phyloP scores from a whole-genome alignment of 64 coral and sea anemone genomes.

The Montipora capricornis region DNA sequence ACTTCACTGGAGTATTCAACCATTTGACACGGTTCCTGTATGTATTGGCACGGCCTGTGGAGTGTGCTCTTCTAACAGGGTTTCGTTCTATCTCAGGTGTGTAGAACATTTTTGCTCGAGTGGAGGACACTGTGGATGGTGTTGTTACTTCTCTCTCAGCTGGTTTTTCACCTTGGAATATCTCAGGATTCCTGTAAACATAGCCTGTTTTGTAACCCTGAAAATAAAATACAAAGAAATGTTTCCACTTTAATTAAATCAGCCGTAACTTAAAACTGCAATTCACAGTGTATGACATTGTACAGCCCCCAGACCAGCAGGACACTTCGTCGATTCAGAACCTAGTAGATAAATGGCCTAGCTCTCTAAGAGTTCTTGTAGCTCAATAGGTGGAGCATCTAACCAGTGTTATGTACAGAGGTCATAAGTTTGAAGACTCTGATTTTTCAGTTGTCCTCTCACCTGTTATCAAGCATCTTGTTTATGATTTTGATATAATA shows the following conservation, averaged over 20 bases:
- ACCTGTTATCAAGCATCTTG: too few relatives aligned
- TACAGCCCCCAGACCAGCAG: too few relatives aligned
- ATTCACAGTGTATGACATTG: too few relatives aligned
- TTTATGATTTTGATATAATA: too few relatives aligned
- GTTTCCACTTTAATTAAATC: too few relatives aligned
- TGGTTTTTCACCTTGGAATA: constrained; percentile 87
- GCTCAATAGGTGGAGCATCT: too few relatives aligned
- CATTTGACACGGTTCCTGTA: constrained; percentile 97
- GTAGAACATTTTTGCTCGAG: constrained; percentile 83
- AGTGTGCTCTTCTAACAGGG: constrained; percentile 70
- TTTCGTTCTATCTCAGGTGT: constrained; percentile 79
- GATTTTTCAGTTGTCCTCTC: too few relatives aligned
- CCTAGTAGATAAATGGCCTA: too few relatives aligned
- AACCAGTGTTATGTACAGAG: too few relatives aligned
- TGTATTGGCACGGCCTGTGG: constrained; percentile 95
- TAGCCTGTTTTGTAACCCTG: constrained; percentile 96
- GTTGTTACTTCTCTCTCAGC: constrained; percentile 84
- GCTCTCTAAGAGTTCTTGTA: too few relatives aligned
- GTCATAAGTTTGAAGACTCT: too few relatives aligned
- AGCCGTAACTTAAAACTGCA: neutral
- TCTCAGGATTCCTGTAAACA: constrained; percentile 93
- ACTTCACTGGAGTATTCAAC: constrained; percentile 97
- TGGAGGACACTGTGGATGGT: constrained; percentile 91
- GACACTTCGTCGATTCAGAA: too few relatives aligned
- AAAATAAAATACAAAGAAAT: neutral